Percentiles rank a stretch among this genome's conserved stretches.
These are phyloP conservation scores for Scaptomyza tumidula DNA, from an alignment of 2,888 invertebrate genomes.

Conservation along the genomic window DNA sequence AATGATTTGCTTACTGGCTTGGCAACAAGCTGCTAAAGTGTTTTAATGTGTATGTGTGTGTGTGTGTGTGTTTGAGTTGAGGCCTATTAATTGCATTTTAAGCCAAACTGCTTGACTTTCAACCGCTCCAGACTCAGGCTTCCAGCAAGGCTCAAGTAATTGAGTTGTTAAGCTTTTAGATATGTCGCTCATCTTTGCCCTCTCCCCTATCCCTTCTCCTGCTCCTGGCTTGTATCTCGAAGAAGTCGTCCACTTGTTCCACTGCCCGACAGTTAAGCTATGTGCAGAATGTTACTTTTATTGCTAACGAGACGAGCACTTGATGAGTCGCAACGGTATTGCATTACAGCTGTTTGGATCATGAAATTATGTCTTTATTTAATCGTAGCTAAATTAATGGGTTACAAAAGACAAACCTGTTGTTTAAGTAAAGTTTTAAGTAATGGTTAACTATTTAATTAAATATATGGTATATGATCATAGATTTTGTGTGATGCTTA, in stretches of 20 bases:
- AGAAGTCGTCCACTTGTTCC: neutral
- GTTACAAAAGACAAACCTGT: conserved; percentile 2
- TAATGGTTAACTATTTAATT: too few species aligned
- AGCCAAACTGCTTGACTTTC: conserved; percentile 27
- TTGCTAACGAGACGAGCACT: conserved; percentile 43
- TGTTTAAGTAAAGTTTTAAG: neutral
- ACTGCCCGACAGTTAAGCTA: conserved; percentile 24
- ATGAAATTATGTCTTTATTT: conserved; percentile 5
- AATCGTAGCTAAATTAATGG: conserved; percentile 3
- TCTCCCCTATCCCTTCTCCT: neutral
- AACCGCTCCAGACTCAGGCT: conserved; percentile 1
- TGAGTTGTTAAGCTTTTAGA: conserved; percentile 60
- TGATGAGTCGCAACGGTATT: conserved; percentile 5
- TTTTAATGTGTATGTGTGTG: neutral
- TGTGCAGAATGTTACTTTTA: conserved; percentile 35
- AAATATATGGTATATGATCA: too few species aligned
- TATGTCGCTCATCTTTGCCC: conserved; percentile 8
- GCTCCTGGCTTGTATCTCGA: neutral
- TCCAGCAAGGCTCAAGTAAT: conserved; percentile 59
- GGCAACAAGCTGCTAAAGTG: conserved; percentile 55
- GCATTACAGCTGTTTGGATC: conserved; percentile 6
- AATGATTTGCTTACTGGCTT: conserved; percentile 74
- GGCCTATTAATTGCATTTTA: conserved; percentile 66
- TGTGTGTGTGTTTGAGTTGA: conserved; percentile 16
- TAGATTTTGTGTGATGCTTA: too few species aligned